phyloP scores from a whole-genome alignment of 92 coral and sea anemone species.

The Siderastrea siderea region DNA sequence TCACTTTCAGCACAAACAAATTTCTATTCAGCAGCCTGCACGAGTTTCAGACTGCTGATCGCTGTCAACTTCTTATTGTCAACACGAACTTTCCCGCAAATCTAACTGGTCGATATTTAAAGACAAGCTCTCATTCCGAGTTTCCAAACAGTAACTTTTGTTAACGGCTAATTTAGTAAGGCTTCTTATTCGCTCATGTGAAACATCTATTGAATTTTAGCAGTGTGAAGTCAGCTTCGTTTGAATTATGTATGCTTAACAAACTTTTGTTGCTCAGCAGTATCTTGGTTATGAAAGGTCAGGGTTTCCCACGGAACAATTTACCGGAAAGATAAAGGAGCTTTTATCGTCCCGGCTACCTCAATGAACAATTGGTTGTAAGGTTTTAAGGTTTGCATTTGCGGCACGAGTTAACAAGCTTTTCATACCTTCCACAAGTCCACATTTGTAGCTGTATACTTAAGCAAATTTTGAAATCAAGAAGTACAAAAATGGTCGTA shows the following conservation, averaged over 20 bases:
- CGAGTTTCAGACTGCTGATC: not conserved
- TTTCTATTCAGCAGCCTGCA: not conserved
- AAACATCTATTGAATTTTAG: not conserved
- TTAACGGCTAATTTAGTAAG: not conserved
- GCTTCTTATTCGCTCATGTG: not conserved
- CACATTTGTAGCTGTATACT: no score
- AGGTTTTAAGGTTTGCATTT: no score
- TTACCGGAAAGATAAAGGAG: no score
- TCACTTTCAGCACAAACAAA: not conserved
- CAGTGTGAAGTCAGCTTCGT: not conserved
- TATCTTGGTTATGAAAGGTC: no score
- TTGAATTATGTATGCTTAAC: constrained; percentile 21
- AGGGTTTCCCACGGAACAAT: no score
- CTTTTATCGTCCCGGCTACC: no score
- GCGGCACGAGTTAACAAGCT: no score
- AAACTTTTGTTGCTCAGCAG: not conserved
- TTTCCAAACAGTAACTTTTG: not conserved
- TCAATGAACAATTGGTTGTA: no score
- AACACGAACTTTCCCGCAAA: not conserved
- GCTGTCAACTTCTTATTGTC: not conserved
- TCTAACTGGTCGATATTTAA: constrained; percentile 5
- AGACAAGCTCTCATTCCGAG: not conserved
- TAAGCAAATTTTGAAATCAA: no score
- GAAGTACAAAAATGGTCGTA: no score
- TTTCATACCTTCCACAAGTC: no score